Conservation (phyloP, 2,888 invertebrate species). For the Drosophila ezoana region DNA sequence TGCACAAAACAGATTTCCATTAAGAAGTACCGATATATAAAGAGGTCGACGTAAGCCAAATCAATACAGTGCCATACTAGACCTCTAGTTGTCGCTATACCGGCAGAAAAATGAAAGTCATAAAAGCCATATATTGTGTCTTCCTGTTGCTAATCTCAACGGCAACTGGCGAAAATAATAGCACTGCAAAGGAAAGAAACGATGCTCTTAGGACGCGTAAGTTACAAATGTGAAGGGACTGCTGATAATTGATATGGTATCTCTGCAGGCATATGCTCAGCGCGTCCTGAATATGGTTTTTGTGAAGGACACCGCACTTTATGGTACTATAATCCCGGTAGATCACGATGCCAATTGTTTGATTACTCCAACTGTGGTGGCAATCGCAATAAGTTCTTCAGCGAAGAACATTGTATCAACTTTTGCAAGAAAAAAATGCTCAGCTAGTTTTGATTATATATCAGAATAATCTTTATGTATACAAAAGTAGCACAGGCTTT, state of each 20-base stretch:
- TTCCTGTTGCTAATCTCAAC: background rate
- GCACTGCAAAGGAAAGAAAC: background rate
- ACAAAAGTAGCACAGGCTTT: background rate
- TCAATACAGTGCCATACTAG: background rate
- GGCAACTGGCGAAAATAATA: background rate
- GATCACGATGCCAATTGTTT: slow-evolving; percentile 22
- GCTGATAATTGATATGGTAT: background rate
- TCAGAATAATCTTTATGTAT: background rate
- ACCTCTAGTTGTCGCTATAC: background rate
- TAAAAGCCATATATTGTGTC: background rate
- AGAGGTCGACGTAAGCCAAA: background rate
- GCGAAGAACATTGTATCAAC: slow-evolving; percentile 17
- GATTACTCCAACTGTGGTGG: slow-evolving; percentile 48
- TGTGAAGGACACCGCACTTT: slow-evolving; percentile 24
- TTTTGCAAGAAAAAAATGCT: slow-evolving; percentile 16
- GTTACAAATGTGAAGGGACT: background rate
- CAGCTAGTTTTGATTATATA: background rate
- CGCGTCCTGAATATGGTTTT: slow-evolving; percentile 21
- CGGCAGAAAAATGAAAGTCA: background rate
- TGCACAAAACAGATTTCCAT: slow-evolving; percentile 27
- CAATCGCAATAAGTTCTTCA: slow-evolving; percentile 41
- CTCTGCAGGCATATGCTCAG: slow-evolving; percentile 31
- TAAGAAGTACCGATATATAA: background rate
- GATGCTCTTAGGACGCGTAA: slow-evolving; percentile 3
- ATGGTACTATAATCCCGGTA: slow-evolving; percentile 21